Percentiles rank a stretch among this genome's conserved stretches.
Conservation (phyloP, 2,888 invertebrate species). For the Drosophila fungiperda region DNA sequence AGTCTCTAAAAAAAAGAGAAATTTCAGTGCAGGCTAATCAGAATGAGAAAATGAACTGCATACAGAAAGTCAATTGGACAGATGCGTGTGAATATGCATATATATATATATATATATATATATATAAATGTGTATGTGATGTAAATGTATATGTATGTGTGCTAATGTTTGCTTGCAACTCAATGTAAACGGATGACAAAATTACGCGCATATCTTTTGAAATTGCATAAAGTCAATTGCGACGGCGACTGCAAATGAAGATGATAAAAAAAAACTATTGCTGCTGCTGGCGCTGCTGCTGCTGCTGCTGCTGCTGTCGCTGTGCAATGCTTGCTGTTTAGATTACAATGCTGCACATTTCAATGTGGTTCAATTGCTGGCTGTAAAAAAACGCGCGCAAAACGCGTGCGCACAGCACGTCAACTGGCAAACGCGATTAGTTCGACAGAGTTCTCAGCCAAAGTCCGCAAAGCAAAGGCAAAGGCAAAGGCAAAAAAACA, state of each 20-base stretch:
- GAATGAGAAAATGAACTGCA: constrained; percentile 63
- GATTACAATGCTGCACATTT: constrained; percentile 15
- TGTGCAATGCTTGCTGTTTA: constrained; percentile 20
- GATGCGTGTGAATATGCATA: constrained; percentile 22
- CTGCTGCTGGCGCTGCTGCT: not conserved
- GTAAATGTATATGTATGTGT: not conserved
- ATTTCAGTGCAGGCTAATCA: constrained; percentile 54
- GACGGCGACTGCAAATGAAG: not conserved
- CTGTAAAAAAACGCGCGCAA: constrained; percentile 45
- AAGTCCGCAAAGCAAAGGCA: constrained; percentile 16
- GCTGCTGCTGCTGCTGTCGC: constrained; percentile 13
- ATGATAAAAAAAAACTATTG: not conserved
- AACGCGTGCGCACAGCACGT: constrained; percentile 64
- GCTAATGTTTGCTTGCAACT: not conserved
- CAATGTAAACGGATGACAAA: constrained; percentile 54
- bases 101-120: not conserved
- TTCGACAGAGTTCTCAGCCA: constrained; percentile 37
- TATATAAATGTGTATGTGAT: not conserved
- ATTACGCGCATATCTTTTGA: constrained; percentile 50
- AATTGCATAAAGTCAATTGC: constrained; percentile 45
- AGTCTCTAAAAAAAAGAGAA: constrained; percentile 32
- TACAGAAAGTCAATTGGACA: constrained; percentile 53
- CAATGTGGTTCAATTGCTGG: constrained; percentile 6
- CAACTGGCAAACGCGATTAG: constrained; percentile 53
- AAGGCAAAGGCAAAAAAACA: constrained; percentile 6